Conservation (phyloP, 2,888 invertebrate genomes). For the Sminthurides aquaticus region DNA sequence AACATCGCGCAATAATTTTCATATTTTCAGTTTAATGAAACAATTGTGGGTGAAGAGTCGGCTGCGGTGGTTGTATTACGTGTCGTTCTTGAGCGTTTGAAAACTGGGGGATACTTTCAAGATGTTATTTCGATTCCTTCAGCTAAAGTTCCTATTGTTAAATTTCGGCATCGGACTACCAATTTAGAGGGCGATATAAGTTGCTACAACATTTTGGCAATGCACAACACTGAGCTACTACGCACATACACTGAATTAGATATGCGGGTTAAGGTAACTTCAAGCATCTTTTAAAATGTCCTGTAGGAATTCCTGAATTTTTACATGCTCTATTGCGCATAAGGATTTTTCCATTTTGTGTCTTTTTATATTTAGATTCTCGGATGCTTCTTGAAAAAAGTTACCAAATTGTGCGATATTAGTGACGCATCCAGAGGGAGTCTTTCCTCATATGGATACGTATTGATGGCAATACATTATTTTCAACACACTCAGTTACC, state of each 20-base stretch:
- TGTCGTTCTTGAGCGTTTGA: slow-evolving; percentile 32
- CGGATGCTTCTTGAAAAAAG: slow-evolving; percentile 52
- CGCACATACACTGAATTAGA: slow-evolving; percentile 52
- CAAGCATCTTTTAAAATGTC: neutral
- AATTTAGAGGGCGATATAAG: slow-evolving; percentile 55
- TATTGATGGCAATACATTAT: slow-evolving; percentile 55
- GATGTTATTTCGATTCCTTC: slow-evolving; percentile 49
- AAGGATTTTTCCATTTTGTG: too few relatives aligned
- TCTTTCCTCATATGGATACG: slow-evolving; percentile 57
- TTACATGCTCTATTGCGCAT: too few relatives aligned
- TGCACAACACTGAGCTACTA: slow-evolving; percentile 53
- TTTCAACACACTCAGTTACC: slow-evolving; percentile 54
- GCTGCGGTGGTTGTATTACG: slow-evolving; percentile 22
- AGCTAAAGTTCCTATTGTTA: slow-evolving; percentile 58
- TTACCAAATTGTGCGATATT: slow-evolving; percentile 55
- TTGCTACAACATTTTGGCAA: slow-evolving; percentile 54
- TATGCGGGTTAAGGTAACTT: slow-evolving; percentile 48
- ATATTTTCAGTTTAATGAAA: too few relatives aligned
- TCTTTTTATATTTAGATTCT: slow-evolving; percentile 46
- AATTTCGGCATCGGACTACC: slow-evolving; percentile 49
- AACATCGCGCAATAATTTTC: too few relatives aligned
- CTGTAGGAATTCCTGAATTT: too few relatives aligned
- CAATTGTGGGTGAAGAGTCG: slow-evolving; percentile 1
- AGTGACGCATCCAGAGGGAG: slow-evolving; percentile 57
- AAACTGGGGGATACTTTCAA: slow-evolving; percentile 25